Evolutionary conservation across 2,888 invertebrate genomes (phyloP).

Genomic region (Acleris laterana): DNA sequence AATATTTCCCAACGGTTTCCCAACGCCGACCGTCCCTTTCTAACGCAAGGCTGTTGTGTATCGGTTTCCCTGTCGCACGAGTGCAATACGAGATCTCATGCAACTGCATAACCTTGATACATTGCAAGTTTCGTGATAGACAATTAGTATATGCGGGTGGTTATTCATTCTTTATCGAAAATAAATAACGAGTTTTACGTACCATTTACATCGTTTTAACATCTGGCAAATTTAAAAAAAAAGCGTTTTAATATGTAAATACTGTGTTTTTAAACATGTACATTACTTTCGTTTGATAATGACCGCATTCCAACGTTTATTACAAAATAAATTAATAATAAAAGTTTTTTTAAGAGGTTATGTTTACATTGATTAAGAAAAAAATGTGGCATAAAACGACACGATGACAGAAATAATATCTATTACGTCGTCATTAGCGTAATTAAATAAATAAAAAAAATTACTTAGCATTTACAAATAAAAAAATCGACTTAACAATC

Average conservation of each 20-base stretch:
- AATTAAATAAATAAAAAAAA: neutral
- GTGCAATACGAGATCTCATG: slow-evolving; percentile 82
- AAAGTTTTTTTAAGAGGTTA: too few relatives aligned
- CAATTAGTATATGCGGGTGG: slow-evolving; percentile 80
- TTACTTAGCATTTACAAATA: slow-evolving; percentile 14
- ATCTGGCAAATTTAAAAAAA: too few relatives aligned
- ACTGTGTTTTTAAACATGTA: too few relatives aligned
- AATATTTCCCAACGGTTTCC: slow-evolving; percentile 83
- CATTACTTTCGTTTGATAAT: too few relatives aligned
- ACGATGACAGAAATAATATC: too few relatives aligned
- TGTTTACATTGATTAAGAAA: too few relatives aligned
- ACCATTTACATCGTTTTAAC: neutral
- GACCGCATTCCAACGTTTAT: too few relatives aligned
- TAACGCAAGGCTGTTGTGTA: slow-evolving; percentile 67
- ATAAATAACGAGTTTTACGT: neutral
- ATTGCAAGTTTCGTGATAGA: slow-evolving; percentile 83
- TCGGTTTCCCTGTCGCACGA: slow-evolving; percentile 70
- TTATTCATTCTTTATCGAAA: slow-evolving; percentile 63
- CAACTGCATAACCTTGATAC: slow-evolving; percentile 80
- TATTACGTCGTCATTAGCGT: too few relatives aligned
- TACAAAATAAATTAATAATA: too few relatives aligned
- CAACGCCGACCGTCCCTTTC: slow-evolving; percentile 71
- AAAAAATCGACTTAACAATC: neutral
- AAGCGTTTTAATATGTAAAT: too few relatives aligned
- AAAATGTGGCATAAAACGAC: too few relatives aligned